phyloP scores from a whole-genome alignment of 2,113 vertebrate genomes.

The Amphilophus citrinellus region DNA sequence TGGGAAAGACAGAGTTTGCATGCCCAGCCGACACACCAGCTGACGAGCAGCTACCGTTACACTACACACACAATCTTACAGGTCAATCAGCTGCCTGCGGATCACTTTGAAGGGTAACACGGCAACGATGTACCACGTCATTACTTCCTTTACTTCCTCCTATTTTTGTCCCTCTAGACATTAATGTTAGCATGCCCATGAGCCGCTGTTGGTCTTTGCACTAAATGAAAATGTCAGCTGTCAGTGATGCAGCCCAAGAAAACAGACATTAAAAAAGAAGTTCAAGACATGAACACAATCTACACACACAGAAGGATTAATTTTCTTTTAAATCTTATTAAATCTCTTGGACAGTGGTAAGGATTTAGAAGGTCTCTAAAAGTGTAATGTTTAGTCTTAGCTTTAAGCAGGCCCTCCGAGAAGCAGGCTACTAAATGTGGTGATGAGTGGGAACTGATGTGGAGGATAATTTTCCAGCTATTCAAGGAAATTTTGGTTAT shows the following conservation, averaged over 20 bases:
- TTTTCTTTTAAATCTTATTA: conserved; percentile 21
- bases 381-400: conserved; percentile 16
- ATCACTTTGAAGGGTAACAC: conserved; percentile 14
- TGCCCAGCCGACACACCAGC: conserved; percentile 71
- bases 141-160: neutral
- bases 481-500: conserved; percentile 9
- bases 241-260: neutral
- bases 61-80: conserved; percentile 48
- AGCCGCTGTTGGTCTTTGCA: conserved; percentile 26
- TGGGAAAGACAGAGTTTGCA: conserved; percentile 60
- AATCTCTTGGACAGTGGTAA: neutral
- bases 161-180: neutral
- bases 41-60: conserved; percentile 42
- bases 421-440: conserved; percentile 27
- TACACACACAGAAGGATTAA: neutral
- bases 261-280: conserved; percentile 15
- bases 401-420: neutral
- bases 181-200: neutral
- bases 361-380: conserved; percentile 32
- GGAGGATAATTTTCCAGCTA: conserved; percentile 21
- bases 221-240: conserved; percentile 29
- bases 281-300: neutral
- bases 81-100: conserved; percentile 48
- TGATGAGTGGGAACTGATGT: conserved; percentile 17
- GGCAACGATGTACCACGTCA: neutral